Percentiles rank a stretch among this genome's conserved stretches.
These are phyloP conservation scores for Streblospio benedicti DNA, from an alignment of 1,140 invertebrate genomes.

Conservation along the genomic window DNA sequence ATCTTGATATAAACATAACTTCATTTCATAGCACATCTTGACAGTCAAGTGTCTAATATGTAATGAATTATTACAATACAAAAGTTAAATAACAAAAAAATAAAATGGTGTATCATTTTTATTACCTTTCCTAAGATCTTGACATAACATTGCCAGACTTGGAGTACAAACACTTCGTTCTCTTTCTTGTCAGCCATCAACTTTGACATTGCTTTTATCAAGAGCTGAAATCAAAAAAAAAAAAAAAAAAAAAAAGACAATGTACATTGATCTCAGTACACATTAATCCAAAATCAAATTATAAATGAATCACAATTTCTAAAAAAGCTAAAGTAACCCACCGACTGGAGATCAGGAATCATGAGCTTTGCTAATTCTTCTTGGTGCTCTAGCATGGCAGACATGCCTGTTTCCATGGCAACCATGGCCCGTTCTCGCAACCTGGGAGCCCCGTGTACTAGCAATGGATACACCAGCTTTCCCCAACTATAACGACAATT, in stretches of 20 bases:
- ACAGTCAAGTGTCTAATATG: no score
- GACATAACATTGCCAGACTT: conserved; percentile 28
- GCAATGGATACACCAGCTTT: conserved; percentile 22
- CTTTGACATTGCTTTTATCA: conserved; percentile 25
- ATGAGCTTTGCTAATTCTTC: conserved; percentile 19
- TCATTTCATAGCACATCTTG: neutral
- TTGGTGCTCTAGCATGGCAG: conserved; percentile 15
- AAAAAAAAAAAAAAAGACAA: neutral
- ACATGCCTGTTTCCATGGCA: conserved; percentile 19
- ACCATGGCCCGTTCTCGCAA: conserved; percentile 25
- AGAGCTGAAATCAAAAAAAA: conserved; percentile 21
- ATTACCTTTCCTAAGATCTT: conserved; percentile 29
- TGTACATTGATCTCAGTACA: neutral
- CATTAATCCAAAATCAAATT: neutral
- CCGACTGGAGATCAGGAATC: conserved; percentile 22
- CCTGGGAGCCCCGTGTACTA: conserved; percentile 25
- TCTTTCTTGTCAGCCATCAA: conserved; percentile 24
- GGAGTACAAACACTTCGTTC: conserved; percentile 28
- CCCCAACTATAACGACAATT: conserved; percentile 26
- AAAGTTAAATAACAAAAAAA: no score
- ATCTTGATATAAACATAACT: neutral
- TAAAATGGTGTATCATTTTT: no score
- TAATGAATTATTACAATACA: no score
- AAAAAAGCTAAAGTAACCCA: no score
- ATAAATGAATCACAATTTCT: neutral